Evolutionary conservation across 53 echinoderm and acorn worm genomes (phyloP), one percentile per base, ranked within the genome.

Genomic region (Crossaster papposus): DNA sequence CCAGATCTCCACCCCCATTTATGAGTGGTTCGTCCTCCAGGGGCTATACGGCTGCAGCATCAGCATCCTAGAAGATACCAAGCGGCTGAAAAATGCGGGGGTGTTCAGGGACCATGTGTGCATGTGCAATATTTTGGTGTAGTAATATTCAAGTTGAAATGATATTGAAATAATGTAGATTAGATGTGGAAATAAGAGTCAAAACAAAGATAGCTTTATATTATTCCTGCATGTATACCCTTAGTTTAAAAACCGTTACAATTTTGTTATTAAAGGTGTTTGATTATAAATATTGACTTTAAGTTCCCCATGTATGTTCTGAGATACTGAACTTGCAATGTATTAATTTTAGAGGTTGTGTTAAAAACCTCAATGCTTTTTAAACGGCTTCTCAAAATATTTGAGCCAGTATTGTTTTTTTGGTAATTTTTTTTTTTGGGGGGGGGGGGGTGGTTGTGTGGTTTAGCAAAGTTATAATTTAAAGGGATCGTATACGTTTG

Each of bases 21-120:
- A 87, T 87, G 87, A 87, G 87, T 87, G 87, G 87, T 87, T 36
- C 87, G 26, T 54, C 76, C 64, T 29, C 76, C 2, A 87, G 87
- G 24, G 76, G 76, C 53, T 23, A 38, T 68, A 44, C 72, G 18
- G 23, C 53, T 14, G 77, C 14, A 50, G 87, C 34, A 32, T 62
- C 87, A 13, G 26, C 87, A 87, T 87, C 76, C 77, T 87, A 87
- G 87, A 62, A 87, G 76, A 77, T 76, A 87, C 87, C 87, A 87
- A 54, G 37, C 76, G 72, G 23, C 17, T 77, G 77, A 1, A 44
- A 37, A 33, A 17, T 58, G 37, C 31, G 32, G 77, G 87, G 87
- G 87, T 51, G 58, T 10, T 54, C 24, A 76, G 62, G 62, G 58
- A 55, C 51, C 44, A 72, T 36, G 11, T 53, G 38, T 86, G 87